Percentiles rank a stretch among this genome's conserved stretches.
Evolutionary conservation across 1,140 invertebrate species (phyloP).

Genomic region (Listronotus bonariensis): DNA sequence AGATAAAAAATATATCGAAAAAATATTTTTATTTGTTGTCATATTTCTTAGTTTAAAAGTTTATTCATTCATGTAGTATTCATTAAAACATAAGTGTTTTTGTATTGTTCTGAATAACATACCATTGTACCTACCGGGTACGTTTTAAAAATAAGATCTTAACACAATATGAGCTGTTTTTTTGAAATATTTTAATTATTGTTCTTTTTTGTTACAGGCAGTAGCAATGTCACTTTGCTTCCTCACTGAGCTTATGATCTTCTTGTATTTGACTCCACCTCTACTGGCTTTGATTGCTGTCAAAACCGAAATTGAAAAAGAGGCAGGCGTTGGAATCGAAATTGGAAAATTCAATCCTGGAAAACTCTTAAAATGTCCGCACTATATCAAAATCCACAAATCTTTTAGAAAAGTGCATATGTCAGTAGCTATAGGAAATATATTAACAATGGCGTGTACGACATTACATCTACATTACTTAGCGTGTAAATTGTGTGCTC

Average conservation of each 20-base stretch:
- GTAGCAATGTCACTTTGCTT: slow-evolving; percentile 68
- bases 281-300: slow-evolving; percentile 69
- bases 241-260: slow-evolving; percentile 68
- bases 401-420: slow-evolving; percentile 72
- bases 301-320: slow-evolving; percentile 70
- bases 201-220: slow-evolving; percentile 61
- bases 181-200: neutral
- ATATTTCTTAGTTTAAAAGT: too few relatives aligned
- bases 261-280: slow-evolving; percentile 69
- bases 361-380: slow-evolving; percentile 68
- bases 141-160: too few relatives aligned
- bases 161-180: too few relatives aligned
- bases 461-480: slow-evolving; percentile 72
- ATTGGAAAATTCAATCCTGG: slow-evolving; percentile 70
- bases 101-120: too few relatives aligned
- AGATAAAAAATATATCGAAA: too few relatives aligned
- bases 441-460: slow-evolving; percentile 72
- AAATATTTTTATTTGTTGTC: too few relatives aligned
- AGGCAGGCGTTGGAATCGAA: slow-evolving; percentile 73
- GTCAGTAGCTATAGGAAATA: slow-evolving; percentile 72
- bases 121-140: too few relatives aligned
- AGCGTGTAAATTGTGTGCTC: slow-evolving; percentile 59
- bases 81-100: too few relatives aligned
- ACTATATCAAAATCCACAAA: slow-evolving; percentile 70
- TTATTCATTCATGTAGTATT: too few relatives aligned